phyloP scores from a whole-genome alignment of 2,888 invertebrate genomes.

The Tetanocera ferruginea region DNA sequence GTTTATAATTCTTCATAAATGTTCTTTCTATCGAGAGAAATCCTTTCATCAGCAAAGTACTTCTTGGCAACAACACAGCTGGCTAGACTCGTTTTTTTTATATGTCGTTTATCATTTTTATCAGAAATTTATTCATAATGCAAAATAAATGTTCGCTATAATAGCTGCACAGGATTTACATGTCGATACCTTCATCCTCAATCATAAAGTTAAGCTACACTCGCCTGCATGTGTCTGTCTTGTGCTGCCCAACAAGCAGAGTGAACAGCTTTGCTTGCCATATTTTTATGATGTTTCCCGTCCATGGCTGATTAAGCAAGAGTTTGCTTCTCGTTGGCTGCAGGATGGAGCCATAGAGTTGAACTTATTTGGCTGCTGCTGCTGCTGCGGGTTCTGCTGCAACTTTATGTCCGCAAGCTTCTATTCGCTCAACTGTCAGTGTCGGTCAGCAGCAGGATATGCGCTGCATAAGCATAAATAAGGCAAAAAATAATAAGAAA shows the following conservation, averaged over 20 bases:
- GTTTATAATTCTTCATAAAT: no score
- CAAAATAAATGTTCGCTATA: conserved; percentile 8
- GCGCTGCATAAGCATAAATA: conserved; percentile 5
- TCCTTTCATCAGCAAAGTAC: no score
- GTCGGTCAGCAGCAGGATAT: neutral
- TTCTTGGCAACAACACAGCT: no score
- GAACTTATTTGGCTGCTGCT: no score
- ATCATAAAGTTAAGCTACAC: neutral
- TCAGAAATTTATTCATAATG: conserved; percentile 15
- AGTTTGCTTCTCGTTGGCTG: neutral
- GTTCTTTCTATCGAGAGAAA: no score
- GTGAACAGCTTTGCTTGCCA: neutral
- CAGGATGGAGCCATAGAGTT: no score
- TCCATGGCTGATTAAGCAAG: conserved; percentile 11
- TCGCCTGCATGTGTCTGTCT: neutral
- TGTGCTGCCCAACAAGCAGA: neutral
- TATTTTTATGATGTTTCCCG: neutral
- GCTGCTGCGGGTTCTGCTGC: no score
- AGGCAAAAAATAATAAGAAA: neutral
- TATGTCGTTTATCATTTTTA: neutral
- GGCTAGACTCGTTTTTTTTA: no score
- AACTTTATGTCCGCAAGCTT: neutral
- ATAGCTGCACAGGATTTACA: conserved; percentile 13
- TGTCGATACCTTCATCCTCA: conserved; percentile 15
- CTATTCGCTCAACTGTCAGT: neutral